A percentile compares a stretch with the other conserved stretches of the same genome.
Evolutionary conservation across 1,140 invertebrate genomes (phyloP).

Genomic region (Hypothenemus hampei): DNA sequence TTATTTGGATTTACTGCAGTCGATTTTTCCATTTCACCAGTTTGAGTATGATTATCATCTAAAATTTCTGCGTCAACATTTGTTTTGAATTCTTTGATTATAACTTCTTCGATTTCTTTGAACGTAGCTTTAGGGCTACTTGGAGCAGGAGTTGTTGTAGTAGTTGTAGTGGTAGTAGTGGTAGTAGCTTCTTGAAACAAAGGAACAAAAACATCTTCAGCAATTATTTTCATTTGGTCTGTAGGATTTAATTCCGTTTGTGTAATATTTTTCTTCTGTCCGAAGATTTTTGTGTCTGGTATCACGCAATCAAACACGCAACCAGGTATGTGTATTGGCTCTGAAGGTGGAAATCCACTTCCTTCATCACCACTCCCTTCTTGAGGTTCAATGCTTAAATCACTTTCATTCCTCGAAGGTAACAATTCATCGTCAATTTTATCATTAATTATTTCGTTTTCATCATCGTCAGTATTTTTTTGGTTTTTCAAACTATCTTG

Average conservation of each 20-base stretch:
- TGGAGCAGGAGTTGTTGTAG: not conserved
- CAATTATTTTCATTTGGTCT: slow-evolving; percentile 31
- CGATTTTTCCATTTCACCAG: slow-evolving; percentile 33
- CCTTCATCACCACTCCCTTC: slow-evolving; percentile 37
- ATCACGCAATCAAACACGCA: slow-evolving; percentile 34
- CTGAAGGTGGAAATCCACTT: slow-evolving; percentile 26
- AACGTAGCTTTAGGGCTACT: not conserved
- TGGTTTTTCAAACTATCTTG: slow-evolving; percentile 2
- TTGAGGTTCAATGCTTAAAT: slow-evolving; percentile 2
- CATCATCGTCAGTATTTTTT: slow-evolving; percentile 34
- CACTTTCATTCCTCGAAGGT: slow-evolving; percentile 45
- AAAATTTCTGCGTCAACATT: not conserved
- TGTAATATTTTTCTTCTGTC: slow-evolving; percentile 28
- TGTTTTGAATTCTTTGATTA: slow-evolving; percentile 17
- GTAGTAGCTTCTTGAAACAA: slow-evolving; percentile 15
- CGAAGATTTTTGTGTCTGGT: slow-evolving; percentile 28
- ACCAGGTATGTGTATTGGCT: slow-evolving; percentile 17
- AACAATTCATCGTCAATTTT: slow-evolving; percentile 45
- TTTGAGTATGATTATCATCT: slow-evolving; percentile 17
- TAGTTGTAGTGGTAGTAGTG: slow-evolving; percentile 3
- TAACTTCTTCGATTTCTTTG: slow-evolving; percentile 13
- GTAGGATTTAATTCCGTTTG: slow-evolving; percentile 17
- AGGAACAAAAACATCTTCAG: slow-evolving; percentile 29
- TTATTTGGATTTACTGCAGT: slow-evolving; percentile 26
- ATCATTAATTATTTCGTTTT: slow-evolving; percentile 55